Conservation (phyloP, 2,797 vertebrate genomes). For the Numenius phaeopus region DNA sequence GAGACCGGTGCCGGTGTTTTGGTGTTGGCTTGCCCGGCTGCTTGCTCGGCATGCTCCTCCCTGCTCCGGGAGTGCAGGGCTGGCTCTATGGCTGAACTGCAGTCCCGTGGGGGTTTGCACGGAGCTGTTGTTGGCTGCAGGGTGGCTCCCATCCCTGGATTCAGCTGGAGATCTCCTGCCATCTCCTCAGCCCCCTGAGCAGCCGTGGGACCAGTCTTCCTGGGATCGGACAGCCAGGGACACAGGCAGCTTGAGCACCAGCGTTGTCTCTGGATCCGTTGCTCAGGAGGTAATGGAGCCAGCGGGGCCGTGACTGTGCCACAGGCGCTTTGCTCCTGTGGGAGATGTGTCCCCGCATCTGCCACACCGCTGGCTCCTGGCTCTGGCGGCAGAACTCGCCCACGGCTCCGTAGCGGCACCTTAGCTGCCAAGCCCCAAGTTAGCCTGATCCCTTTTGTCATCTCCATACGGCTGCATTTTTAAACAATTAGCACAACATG, state of each 20-base stretch:
- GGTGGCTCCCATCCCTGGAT: background rate
- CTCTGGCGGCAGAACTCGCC: background rate
- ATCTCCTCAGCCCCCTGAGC: background rate
- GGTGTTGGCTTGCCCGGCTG: background rate
- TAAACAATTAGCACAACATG: background rate
- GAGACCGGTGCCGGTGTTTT: fast-evolving
- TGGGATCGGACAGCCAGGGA: fast-evolving
- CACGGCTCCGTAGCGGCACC: background rate
- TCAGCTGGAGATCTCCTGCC: background rate
- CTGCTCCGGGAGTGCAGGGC: fast-evolving
- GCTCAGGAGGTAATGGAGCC: background rate
- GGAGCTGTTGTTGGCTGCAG: background rate
- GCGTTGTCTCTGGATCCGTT: background rate
- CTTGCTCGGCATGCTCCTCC: fast-evolving
- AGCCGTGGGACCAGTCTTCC: too few species aligned
- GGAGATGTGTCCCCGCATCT: background rate
- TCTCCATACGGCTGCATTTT: background rate
- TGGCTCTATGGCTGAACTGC: background rate
- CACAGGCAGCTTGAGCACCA: background rate
- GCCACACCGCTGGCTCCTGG: background rate
- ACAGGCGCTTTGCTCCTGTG: background rate
- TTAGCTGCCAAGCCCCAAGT: background rate
- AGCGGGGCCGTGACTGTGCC: fast-evolving
- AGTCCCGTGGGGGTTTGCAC: fast-evolving
- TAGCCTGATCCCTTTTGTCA: background rate